phyloP scores from a whole-genome alignment of 92 coral and sea anemone species.

The Epizoanthus rinbou region DNA sequence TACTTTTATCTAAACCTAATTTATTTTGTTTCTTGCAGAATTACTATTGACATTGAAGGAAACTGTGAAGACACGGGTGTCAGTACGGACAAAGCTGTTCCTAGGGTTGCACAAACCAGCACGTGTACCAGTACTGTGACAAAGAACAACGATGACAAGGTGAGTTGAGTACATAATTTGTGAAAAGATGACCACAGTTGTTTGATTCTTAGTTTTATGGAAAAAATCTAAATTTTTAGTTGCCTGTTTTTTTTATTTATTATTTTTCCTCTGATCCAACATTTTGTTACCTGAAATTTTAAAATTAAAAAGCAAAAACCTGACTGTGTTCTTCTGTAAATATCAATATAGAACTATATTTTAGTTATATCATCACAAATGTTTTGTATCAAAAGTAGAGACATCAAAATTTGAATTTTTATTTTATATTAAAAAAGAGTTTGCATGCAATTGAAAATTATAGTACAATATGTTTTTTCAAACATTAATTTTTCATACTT shows the following conservation, averaged over 20 bases:
- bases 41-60: not conserved
- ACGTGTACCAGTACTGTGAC: constrained; percentile 15
- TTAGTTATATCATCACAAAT: too few species aligned
- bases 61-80: not conserved
- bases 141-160: constrained; percentile 4
- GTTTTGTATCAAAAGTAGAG: too few species aligned
- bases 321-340: too few species aligned
- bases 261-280: too few species aligned
- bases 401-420: too few species aligned
- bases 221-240: not conserved
- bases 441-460: not conserved
- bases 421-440: too few species aligned
- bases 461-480: not conserved
- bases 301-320: too few species aligned
- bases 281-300: too few species aligned
- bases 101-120: not conserved
- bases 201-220: too few species aligned
- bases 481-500: not conserved
- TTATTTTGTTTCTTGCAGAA: not conserved
- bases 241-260: not conserved
- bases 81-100: not conserved
- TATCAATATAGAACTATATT: too few species aligned
- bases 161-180: not conserved
- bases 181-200: not conserved
- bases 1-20: not conserved